Conservation (phyloP, 2,797 vertebrate genomes). For the Channallabes apus region DNA sequence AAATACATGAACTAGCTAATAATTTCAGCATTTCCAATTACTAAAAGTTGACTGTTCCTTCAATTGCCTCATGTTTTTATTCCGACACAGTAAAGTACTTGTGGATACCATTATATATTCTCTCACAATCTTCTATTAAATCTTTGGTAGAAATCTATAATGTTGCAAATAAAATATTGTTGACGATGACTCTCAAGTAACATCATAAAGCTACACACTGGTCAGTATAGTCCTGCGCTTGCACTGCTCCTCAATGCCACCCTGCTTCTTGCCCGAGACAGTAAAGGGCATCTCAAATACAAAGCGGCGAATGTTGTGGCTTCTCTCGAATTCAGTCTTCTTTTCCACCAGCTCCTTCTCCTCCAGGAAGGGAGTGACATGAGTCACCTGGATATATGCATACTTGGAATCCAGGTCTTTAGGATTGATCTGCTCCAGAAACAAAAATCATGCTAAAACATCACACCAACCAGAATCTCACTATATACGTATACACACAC, state of each 20-base stretch:
- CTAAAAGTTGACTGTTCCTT: not conserved
- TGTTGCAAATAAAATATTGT: not conserved
- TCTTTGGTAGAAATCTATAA: not conserved
- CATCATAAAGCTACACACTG: slow-evolving; percentile 71
- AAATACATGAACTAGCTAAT: not conserved
- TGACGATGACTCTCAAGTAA: not conserved
- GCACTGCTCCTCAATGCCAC: slow-evolving; percentile 94
- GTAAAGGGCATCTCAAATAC: slow-evolving; percentile 99
- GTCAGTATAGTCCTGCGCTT: slow-evolving; percentile 92
- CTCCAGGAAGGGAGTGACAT: slow-evolving; percentile 91
- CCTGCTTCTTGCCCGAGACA: slow-evolving; percentile 90
- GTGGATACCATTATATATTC: not conserved
- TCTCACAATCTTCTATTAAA: not conserved
- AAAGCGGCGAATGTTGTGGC: slow-evolving; percentile 94
- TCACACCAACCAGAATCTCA: not conserved
- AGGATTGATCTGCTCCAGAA: slow-evolving; percentile 84
- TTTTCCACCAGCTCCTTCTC: slow-evolving; percentile 93
- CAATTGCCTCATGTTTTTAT: not conserved
- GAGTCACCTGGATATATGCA: slow-evolving; percentile 96
- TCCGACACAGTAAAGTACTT: not conserved
- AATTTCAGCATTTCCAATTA: not conserved
- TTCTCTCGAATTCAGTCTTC: slow-evolving; percentile 93
- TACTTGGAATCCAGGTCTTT: slow-evolving; percentile 98
- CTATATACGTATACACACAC: not conserved
- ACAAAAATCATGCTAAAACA: not conserved